A percentile compares a stretch with the other conserved stretches of the same genome.
Conservation (phyloP, 1,140 invertebrate species). For the Adelges cooleyi region DNA sequence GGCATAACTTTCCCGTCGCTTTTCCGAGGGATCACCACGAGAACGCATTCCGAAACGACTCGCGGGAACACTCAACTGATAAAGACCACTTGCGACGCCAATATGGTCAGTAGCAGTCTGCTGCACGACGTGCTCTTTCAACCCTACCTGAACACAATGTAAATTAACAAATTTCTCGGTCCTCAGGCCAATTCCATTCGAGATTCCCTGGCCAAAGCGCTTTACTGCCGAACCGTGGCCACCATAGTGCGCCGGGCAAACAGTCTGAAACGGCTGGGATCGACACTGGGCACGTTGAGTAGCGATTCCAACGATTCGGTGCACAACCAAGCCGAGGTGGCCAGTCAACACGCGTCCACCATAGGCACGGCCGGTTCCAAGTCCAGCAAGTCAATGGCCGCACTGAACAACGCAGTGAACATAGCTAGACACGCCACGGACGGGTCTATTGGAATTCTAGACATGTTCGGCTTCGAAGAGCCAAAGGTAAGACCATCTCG, state of each 20-base stretch:
- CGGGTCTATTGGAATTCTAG: constrained; percentile 86
- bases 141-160: neutral
- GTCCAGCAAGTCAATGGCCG: constrained; percentile 66
- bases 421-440: constrained; percentile 79
- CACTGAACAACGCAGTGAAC: constrained; percentile 75
- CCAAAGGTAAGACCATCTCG: constrained; percentile 50
- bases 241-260: constrained; percentile 86
- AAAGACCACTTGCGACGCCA: constrained; percentile 69
- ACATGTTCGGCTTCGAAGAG: constrained; percentile 94
- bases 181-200: constrained; percentile 66
- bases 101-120: constrained; percentile 53
- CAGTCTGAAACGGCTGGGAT: constrained; percentile 75
- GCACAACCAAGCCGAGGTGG: constrained; percentile 70
- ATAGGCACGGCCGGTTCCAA: constrained; percentile 74
- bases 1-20: constrained; percentile 65
- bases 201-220: constrained; percentile 80
- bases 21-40: constrained; percentile 67
- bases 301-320: constrained; percentile 86
- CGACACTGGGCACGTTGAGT: constrained; percentile 77
- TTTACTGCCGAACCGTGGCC: constrained; percentile 89
- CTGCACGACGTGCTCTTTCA: neutral
- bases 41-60: constrained; percentile 58
- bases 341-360: constrained; percentile 76
- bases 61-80: constrained; percentile 57
- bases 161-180: neutral